Base-by-base conservation (phyloP, 2,797 vertebrate genomes). In the Micromesistius poutassou region DNA sequence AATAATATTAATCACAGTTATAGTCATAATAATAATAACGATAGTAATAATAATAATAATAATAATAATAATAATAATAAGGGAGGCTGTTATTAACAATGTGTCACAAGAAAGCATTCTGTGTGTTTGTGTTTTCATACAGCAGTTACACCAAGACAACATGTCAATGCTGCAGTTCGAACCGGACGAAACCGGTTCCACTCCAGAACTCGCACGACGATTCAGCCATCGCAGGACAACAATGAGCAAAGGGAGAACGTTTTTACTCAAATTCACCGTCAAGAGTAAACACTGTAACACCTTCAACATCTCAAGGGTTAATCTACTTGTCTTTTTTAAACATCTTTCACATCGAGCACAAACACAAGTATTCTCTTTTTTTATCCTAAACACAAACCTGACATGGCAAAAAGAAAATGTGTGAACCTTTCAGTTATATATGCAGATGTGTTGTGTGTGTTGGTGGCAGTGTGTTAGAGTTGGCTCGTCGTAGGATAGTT, bases 141-240 rank as follows among this genome's bases (percentile, higher is more conserved):
- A 89, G 87, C 84, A 83, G 88, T 83, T 91, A 92, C 86, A 88
- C 83, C 77, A 86, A 90, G 13, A 55, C 89, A 90, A 89, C 82
- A 88, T 89, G 90, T 83, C 89, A 89, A 84, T 91, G 87, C 86
- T 87, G 89, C 62, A 83, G 86, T 77, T 82, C 73, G 42, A 84
- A 87, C 82, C 81, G 84, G 84, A 88, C 72, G 80, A 85, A 86
- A 81, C 92, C 80, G 88, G 87, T 89, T 87, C 86, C 85, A 87
- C 90, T 91, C 93, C 93, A 92, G 93, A 74, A 81, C 91, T 92
- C 94, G 81, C 84, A 93, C 90, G 91, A 85, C 89, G 73, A 91
- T 89, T 79, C 72, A 91, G 88, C 87, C 90, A 81, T 83, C 84
- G 89, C 87, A 91, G 92, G 88, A 93, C 89, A 89, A 92, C 88